Percentiles rank a stretch among this genome's conserved stretches.
Evolutionary conservation across 2,888 invertebrate genomes (phyloP).

Genomic region (Tenodera sinensis): DNA sequence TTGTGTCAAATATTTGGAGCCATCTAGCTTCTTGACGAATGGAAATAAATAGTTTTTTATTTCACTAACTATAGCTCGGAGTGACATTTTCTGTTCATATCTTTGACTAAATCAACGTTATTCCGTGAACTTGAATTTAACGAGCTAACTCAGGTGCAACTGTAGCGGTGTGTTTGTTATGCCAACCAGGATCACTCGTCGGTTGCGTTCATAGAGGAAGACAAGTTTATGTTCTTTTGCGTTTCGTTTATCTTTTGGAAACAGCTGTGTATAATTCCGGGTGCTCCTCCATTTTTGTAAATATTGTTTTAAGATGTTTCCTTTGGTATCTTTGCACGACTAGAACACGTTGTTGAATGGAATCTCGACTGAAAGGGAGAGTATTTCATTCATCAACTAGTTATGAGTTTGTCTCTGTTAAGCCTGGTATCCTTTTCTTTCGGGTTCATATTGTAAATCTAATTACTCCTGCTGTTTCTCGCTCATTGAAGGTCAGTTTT

Average conservation of each 20-base stretch:
- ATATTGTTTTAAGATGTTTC: background rate
- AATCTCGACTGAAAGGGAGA: background rate
- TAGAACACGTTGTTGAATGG: background rate
- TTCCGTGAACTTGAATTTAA: background rate
- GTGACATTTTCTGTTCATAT: no score
- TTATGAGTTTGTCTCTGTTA: background rate
- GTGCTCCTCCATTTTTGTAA: background rate
- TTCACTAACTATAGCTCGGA: no score
- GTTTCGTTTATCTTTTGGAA: background rate
- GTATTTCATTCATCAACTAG: background rate
- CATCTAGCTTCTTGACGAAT: no score
- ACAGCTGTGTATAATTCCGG: background rate
- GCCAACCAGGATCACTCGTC: background rate
- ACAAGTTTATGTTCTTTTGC: background rate
- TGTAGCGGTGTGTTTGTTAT: background rate
- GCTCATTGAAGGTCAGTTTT: no score
- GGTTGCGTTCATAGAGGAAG: slow-evolving; percentile 4
- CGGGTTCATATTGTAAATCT: background rate
- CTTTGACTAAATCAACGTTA: no score
- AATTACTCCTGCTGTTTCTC: no score
- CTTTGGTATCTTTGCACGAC: background rate
- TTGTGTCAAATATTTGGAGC: no score
- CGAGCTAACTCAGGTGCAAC: background rate
- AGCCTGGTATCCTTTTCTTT: background rate
- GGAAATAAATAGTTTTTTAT: no score